phyloP scores from a whole-genome alignment of 35 echinoderm and acorn worm species.

The Eucidaris tribuloides region DNA sequence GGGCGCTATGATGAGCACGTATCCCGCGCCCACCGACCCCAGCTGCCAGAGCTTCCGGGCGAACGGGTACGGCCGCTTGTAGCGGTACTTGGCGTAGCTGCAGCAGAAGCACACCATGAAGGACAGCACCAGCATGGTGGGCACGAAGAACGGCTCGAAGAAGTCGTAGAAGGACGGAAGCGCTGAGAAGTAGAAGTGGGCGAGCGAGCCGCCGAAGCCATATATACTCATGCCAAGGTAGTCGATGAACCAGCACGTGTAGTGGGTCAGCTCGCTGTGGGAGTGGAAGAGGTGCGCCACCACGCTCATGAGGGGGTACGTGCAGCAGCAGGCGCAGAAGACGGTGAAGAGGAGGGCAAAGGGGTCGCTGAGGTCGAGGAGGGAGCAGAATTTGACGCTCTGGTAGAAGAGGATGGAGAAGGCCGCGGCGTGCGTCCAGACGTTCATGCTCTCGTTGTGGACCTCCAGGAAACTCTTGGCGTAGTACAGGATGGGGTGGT shows the following conservation, averaged over 20 bases:
- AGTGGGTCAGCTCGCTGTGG: slow-evolving; percentile 66
- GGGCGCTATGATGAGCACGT: slow-evolving; percentile 49
- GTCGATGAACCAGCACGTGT: slow-evolving; percentile 92
- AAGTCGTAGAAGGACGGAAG: slow-evolving; percentile 56
- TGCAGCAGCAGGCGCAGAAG: slow-evolving; percentile 64
- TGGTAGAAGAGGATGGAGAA: slow-evolving; percentile 48
- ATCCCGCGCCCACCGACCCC: slow-evolving; percentile 48
- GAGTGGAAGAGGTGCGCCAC: slow-evolving; percentile 88
- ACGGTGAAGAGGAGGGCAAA: slow-evolving; percentile 67
- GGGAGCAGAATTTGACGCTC: slow-evolving; percentile 35
- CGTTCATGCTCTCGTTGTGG: slow-evolving; percentile 89
- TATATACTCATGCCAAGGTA: slow-evolving; percentile 84
- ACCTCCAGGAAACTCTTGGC: slow-evolving; percentile 76
- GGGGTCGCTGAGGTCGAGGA: slow-evolving; percentile 56
- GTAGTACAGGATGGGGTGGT: slow-evolving; percentile 83
- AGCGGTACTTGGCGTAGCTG: slow-evolving; percentile 83
- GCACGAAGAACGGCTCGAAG: slow-evolving; percentile 39
- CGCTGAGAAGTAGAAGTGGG: slow-evolving; percentile 53
- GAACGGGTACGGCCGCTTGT: slow-evolving; percentile 81
- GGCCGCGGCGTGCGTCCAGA: slow-evolving; percentile 80
- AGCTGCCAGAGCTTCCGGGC: slow-evolving; percentile 86
- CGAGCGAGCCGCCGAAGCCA: slow-evolving; percentile 52
- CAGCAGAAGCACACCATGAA: slow-evolving; percentile 68
- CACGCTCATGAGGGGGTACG: slow-evolving; percentile 58
- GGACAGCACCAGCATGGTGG: slow-evolving; percentile 45